Conservation (phyloP, 1,140 invertebrate species). For the Saccostrea cuccullata region DNA sequence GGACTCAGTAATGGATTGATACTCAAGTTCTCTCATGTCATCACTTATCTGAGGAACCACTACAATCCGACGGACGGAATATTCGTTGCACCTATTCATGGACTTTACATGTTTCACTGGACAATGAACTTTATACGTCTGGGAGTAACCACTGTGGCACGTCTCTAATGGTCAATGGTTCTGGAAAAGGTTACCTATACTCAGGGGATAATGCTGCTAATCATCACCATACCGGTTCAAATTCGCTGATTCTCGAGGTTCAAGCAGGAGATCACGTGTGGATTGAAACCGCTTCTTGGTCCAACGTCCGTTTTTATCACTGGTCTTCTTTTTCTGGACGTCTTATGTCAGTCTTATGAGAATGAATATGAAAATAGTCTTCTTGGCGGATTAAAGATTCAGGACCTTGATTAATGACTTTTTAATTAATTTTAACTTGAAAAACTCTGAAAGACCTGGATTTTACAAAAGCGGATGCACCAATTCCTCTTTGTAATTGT, state of each 20-base stretch:
- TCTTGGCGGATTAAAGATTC: too few relatives aligned
- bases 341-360: too few relatives aligned
- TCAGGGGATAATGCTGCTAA: neutral
- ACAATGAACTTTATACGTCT: neutral
- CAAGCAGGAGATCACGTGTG: neutral
- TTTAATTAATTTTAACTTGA: too few relatives aligned
- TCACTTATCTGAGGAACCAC: neutral
- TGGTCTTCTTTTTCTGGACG: too few relatives aligned
- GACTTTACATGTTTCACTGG: slow-evolving; percentile 7
- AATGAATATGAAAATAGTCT: too few relatives aligned
- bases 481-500: too few relatives aligned
- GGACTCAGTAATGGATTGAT: too few relatives aligned
- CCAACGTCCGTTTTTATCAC: too few relatives aligned
- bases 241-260: neutral
- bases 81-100: neutral
- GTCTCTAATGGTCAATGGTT: neutral
- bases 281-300: neutral
- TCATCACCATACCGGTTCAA: neutral
- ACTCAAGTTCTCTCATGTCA: neutral
- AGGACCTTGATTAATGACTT: too few relatives aligned
- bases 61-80: too few relatives aligned
- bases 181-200: neutral
- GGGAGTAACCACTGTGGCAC: neutral
- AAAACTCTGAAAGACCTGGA: too few relatives aligned
- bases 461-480: too few relatives aligned